These are phyloP conservation scores for Cryptotis parvus DNA, from an alignment of 2,113 vertebrate genomes.

Conservation along the genomic window DNA sequence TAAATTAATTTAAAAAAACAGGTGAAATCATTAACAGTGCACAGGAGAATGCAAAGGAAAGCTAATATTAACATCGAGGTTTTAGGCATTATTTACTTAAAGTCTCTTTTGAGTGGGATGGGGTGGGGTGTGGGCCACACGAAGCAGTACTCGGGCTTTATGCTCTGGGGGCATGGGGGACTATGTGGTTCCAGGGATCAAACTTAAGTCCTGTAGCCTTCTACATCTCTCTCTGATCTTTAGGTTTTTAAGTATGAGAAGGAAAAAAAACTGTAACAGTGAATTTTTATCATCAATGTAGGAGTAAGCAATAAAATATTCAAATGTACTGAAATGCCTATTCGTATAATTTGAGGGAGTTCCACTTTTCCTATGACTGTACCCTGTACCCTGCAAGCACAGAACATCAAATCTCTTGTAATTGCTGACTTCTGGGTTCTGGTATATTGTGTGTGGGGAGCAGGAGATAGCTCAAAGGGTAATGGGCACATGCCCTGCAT, in stretches of 20 bases:
- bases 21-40: neutral
- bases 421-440: no score
- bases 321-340: slow-evolving; percentile 17
- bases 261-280: slow-evolving; percentile 31
- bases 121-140: no score
- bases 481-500: no score
- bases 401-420: neutral
- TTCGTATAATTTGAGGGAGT: slow-evolving; percentile 8
- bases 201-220: no score
- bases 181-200: no score
- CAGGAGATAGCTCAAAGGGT: no score
- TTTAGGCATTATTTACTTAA: neutral
- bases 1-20: no score
- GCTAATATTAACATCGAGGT: slow-evolving; percentile 37
- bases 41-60: neutral
- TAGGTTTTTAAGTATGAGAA: neutral
- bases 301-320: slow-evolving; percentile 51
- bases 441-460: no score
- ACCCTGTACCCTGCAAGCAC: neutral
- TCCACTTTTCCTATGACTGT: slow-evolving; percentile 9
- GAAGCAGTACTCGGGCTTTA: no score
- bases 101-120: no score
- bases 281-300: slow-evolving; percentile 26
- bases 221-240: no score
- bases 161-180: no score